phyloP scores from a whole-genome alignment of 2,797 vertebrate genomes.

The Neoniphon sammara region DNA sequence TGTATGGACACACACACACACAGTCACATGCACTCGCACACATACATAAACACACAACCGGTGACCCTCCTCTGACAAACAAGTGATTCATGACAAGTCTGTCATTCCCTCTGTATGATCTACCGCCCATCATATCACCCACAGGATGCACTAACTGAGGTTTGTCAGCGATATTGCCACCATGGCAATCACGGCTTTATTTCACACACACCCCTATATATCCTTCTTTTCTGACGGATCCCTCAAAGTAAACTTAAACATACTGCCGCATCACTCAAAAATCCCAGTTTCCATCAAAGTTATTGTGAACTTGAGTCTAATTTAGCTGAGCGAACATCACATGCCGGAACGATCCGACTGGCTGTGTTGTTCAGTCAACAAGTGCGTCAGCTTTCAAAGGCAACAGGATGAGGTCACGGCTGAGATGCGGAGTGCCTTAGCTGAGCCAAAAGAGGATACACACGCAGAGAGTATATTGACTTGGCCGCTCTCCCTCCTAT shows the following conservation, averaged over 20 bases:
- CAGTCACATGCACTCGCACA: conserved; percentile 23
- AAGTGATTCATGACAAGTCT: conserved; percentile 53
- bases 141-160: conserved; percentile 49
- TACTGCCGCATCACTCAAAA: not conserved
- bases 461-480: conserved; percentile 44
- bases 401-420: conserved; percentile 46
- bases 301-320: conserved; percentile 13
- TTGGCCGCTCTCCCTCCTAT: conserved; percentile 53
- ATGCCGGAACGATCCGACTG: not conserved
- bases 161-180: conserved; percentile 58
- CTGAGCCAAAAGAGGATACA: conserved; percentile 44
- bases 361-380: conserved; percentile 41
- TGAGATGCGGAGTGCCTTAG: conserved; percentile 22
- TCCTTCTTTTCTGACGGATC: not conserved
- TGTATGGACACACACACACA: conserved; percentile 27
- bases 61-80: no score
- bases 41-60: conserved; percentile 25
- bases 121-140: conserved; percentile 17
- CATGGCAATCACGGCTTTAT: conserved; percentile 32
- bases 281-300: not conserved
- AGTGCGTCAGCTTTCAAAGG: conserved; percentile 40
- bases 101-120: conserved; percentile 44
- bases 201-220: not conserved
- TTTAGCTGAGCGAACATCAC: conserved; percentile 1
- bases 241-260: not conserved